Evolutionary conservation across 2,888 invertebrate genomes (phyloP), one percentile per base, ranked within the genome.

Genomic region (Hypsopygia costalis): DNA sequence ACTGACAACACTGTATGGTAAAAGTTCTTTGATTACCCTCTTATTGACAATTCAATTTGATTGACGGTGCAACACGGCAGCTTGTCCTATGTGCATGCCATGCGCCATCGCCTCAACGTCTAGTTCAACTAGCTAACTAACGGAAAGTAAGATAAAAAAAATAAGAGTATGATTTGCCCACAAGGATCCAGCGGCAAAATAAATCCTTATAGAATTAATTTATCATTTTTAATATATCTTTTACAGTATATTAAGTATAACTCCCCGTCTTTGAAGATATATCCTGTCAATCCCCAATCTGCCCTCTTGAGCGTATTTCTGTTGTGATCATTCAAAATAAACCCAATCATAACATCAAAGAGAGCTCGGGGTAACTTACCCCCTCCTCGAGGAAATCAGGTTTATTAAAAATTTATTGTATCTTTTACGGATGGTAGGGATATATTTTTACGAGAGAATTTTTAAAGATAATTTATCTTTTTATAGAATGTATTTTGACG

Each of bases 301-400:
- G n/a, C 36, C 36, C 28, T 12, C 3, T 6, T 22, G 36, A 40
- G 43, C 47, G 46, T 44, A 46, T 51, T 45, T 45, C 47, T 46
- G 44, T 43, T 44, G 48, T 47, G 41, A 47, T 49, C 47, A 35
- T 43, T 43, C 43, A 39, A 52, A 51, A 55, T 47, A 44, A 55
- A 52, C 46, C 50, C 47, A 52, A 55, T 55, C 51, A 52, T 55
- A 46, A 49, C 41, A 53, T 55, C 55, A 55, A 55, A 55, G 52
- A 8, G 32, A 4, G 4, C 16, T 16, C 4, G 16, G 44, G 40
- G 27, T 40, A 37, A 10, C 29, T 11, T 12, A 28, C 22, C 44
- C 38, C 16, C 16, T 16, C 16, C 43, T 34, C 41, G 21, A 34
- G 40, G 35, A 46, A 45, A 47, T 46, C 41, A 47, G 46, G 36